phyloP scores from a whole-genome alignment of 2,113 vertebrate species.

The Hydrochoerus hydrochaeris region DNA sequence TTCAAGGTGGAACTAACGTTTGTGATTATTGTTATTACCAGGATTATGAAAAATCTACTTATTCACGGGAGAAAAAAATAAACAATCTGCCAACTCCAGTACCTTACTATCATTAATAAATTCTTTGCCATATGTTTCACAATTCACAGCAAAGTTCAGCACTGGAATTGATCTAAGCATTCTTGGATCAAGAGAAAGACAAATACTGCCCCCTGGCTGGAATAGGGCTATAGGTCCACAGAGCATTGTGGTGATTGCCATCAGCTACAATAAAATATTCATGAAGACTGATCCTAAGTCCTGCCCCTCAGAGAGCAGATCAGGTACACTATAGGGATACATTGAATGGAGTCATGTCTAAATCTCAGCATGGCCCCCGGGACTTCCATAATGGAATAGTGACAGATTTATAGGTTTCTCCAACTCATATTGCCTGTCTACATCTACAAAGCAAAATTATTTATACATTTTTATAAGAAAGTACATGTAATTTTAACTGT shows the following conservation, averaged over 20 bases:
- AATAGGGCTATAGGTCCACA: not conserved
- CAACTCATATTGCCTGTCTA: not conserved
- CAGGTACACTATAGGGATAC: not conserved
- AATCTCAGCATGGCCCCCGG: not conserved
- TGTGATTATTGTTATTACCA: not conserved
- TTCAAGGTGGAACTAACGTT: not conserved
- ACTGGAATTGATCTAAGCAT: not conserved
- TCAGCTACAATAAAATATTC: not conserved
- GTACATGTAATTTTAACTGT: not conserved
- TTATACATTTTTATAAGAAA: not conserved
- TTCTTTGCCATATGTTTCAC: constrained; percentile 7
- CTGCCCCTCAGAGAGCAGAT: not conserved
- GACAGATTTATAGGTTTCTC: not conserved
- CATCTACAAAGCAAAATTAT: not conserved
- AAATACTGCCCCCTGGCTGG: not conserved
- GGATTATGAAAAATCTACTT: not conserved
- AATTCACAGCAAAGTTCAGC: not conserved
- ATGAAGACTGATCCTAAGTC: not conserved
- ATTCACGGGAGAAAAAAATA: not conserved
- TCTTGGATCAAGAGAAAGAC: not conserved
- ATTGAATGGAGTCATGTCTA: not conserved
- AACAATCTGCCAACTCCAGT: not conserved
- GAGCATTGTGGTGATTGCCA: not conserved
- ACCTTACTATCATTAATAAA: constrained; percentile 18
- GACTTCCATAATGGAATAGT: not conserved